Evolutionary conservation across 2,797 vertebrate species (phyloP), one percentile per base, ranked within the genome.

Genomic region (Typhlichthys eigenmanni): DNA sequence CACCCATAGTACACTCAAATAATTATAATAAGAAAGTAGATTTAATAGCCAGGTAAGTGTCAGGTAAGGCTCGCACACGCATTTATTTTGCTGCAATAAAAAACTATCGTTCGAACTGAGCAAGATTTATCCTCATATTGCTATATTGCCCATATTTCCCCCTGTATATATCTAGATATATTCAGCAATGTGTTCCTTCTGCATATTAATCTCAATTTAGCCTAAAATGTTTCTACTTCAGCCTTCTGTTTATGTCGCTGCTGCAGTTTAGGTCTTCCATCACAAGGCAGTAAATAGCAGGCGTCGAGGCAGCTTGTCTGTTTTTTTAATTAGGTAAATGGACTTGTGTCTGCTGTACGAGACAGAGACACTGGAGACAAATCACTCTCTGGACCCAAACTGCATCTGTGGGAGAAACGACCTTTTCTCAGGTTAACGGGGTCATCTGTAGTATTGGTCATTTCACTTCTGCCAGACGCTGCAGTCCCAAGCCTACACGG

Each of bases 281-380:
- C 83, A 75, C 55, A 34, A 61, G 71, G 85, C 83, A 72, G 80
- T 84, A 87, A 83, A 88, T 81, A 85, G 45, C 14, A 68, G 73
- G 64, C 51, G 53, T 51, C 69, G 58, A 72, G 75, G 48, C 48
- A 8, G 51, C 64, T 5, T 49, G 55, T 78, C 81, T 81, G 64
- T 82, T 79, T 82, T 87, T 84, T 83, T 84, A 85, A 90, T 90
- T 88, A 88, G 78, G 72, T 76, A 88, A 88, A 88, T 89, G 88
- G 83, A 85, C 69, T 78, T 8, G 12, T 10, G 83, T 86, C 83
- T 84, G 76, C 65, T 14, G 64, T 60, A 71, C 64, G 72, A 87
- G 87, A 89, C 80, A 73, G 64, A 62, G 55, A 50, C 32, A 13
- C 43, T 1, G 4, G 46, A 68, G 58, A 87, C 66, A 85, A 85